Base-by-base conservation (phyloP, 2,797 vertebrate species). In the Argentina silus region DNA sequence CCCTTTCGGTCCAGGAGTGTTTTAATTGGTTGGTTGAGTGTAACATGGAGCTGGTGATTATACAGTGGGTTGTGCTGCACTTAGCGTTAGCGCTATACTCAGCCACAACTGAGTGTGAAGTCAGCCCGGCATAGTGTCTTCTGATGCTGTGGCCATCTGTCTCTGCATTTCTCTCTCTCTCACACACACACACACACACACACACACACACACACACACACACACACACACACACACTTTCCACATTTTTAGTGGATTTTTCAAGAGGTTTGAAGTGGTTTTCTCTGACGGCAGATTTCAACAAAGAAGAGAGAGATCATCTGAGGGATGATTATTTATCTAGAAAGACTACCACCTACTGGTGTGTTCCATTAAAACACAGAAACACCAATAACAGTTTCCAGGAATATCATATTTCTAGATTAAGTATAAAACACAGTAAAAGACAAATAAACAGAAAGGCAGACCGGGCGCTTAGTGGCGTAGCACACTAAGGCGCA, bases 161-260 rank as follows among this genome's bases (percentile, higher is more conserved):
- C 27, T 36, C 27, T 61, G 12, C 36, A 8, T 61, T 10, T 14
- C 36, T 61, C 21, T 36, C 59, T 14, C 10, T 21, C 14, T 14
- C 59, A 72, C 72, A 60, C 74, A 78, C 79, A 50, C 53, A 61
- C 27, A 36, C 48, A 0, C 60, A 53, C 43, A n/a, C 6, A 10
- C 9, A 7, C 1, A 53, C 19, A 0, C 65, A 67, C 12, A 15
- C 45, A 66, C 14, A 43, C 48, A 42, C 48, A 42, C 23, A 44
- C 15, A 14, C 67, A 59, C n/a, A 47, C 42, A 55, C 27, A 53
- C 60, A 53, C 47, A 63, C 23, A 53, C 47, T 42, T 14, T 36
- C 27, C 27, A 36, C 27, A 36, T 36, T 36, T 36, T 36, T 36
- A 36, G 27, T 36, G 27, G 27, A 36, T 36, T 1, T 36, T 36